Base-by-base conservation (phyloP, 2,888 invertebrate species). In the Megalurothrips usitatus region DNA sequence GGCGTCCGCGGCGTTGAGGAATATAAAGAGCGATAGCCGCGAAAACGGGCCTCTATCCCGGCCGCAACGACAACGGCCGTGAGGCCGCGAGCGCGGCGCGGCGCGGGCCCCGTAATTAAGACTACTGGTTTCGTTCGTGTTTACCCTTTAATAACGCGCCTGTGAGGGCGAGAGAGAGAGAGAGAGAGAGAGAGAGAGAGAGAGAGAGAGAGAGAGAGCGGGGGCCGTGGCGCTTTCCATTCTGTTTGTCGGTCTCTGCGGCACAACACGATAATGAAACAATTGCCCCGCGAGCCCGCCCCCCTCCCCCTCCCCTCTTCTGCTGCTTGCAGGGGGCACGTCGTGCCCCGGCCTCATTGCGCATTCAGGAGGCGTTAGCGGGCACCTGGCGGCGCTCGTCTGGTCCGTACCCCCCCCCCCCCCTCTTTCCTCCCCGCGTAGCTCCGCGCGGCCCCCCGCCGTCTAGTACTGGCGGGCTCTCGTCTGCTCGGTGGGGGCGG, bases 261-360 rank as follows among this genome's bases (percentile, higher is more conserved):
- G 68, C 68, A 75, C 68, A 75, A 75, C 68, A 75, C 68, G 68
- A 75, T 75, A 75, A 75, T 75, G 68, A 75, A 75, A 75, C 68
- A 75, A 75, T 75, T 75, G 68, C 68, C 68, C 58, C 58, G 58
- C 58, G 58, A 58, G 58, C n/a, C 26, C 12, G 26, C 68, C 68
- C 68, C 68, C 34, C 26, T 11, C 68, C 68, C 68, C 68, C 23
- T 11, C 68, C 1, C 8, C 68, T 49, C 68, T 19, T 6, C 23
- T 23, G 68, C 68, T 58, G 58, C 68, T 26, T 26, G 23, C 19
- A 58, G 68, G 23, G 68, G 68, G 68, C 68, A 68, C 68, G 68
- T 68, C 23, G 68, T 8, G 26, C 26, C 68, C 26, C 58, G 11
- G 23, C 68, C 68, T 75, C 68, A 75, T 75, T 26, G 23, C 26